Percentiles rank a stretch among this genome's conserved stretches.
These are phyloP conservation scores for Paramuricea clavata DNA, from an alignment of 92 coral and sea anemone genomes.

Conservation along the genomic window DNA sequence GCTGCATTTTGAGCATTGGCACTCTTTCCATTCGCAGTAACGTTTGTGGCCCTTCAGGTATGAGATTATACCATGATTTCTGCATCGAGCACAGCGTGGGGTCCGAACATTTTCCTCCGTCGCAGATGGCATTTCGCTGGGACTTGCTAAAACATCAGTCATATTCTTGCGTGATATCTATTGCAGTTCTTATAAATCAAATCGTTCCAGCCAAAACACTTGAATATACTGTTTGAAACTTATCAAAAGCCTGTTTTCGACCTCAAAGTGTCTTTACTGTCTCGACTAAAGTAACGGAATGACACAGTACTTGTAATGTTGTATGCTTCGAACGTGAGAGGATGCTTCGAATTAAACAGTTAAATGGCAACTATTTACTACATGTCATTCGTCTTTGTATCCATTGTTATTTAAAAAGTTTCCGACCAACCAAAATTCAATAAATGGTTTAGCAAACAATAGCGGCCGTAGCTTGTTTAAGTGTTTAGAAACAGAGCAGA, in stretches of 20 bases:
- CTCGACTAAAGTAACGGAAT: background rate
- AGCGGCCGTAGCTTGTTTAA: background rate
- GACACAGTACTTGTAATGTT: no score
- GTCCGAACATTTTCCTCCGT: slow-evolving; percentile 42
- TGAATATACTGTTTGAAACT: no score
- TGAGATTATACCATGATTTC: slow-evolving; percentile 86
- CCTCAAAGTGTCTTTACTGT: background rate
- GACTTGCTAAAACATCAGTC: slow-evolving; percentile 23
- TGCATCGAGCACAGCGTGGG: slow-evolving; percentile 96
- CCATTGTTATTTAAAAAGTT: slow-evolving; percentile 52
- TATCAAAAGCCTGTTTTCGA: background rate
- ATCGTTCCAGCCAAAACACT: no score
- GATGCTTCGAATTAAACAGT: background rate
- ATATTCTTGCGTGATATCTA: no score
- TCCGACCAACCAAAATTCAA: slow-evolving; percentile 46
- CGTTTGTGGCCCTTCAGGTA: slow-evolving; percentile 94
- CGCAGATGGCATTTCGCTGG: background rate
- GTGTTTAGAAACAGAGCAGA: slow-evolving; percentile 38
- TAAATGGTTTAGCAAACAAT: slow-evolving; percentile 6
- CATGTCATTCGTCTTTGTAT: slow-evolving; percentile 18
- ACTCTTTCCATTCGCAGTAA: slow-evolving; percentile 92
- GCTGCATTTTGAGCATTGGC: slow-evolving; percentile 90
- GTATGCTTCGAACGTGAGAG: background rate
- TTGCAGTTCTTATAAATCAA: no score
- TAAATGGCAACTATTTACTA: slow-evolving; percentile 35